Base-by-base conservation (phyloP, 1,140 invertebrate genomes). In the Forficula auricularia region DNA sequence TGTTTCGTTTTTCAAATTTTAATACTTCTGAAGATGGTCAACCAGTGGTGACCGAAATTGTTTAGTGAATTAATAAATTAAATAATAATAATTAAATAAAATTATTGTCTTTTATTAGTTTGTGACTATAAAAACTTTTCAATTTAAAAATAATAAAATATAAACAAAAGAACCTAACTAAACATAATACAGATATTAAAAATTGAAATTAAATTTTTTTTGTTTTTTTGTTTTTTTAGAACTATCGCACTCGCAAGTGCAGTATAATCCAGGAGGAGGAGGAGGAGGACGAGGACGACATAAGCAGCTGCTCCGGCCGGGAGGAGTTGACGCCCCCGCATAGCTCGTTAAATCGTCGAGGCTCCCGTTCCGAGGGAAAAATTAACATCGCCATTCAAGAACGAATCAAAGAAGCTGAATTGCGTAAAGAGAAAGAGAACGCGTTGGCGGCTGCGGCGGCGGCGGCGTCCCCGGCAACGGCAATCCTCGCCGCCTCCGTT, bases 251-350 rank as follows among this genome's bases (percentile, higher is more conserved):
- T 27, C 68, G 84, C 36, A 88, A 90, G 55, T 90, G 84, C 62
- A 85, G 82, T 51, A 87, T 89, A 50, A 84, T 88, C 7, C 77
- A 77, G 50, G 84, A 86, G 60, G 22, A 27, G 22, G 22, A 27
- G 22, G 83, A 84, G 54, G 82, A 86, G 50, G 82, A 83, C 50
- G 78, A 80, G 51, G 70, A 68, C 43, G 59, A 70, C 2, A 63
- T 69, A 20, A 67, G 65, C 9, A 64, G 60, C 6, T 68, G 64
- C 47, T 68, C 69, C 16, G 47, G 47, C 10, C 32, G 38, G 44
- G 47, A 40, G 45, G 46, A 43, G 52, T 50, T 45, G 45, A 41
- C 35, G 53, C 50, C 34, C 48, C 32, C 32, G 48, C 55, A 35
- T 38, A 50, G 20, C 42, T 49, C 40, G 16, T 47, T 51, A 37